phyloP scores from a whole-genome alignment of 2,797 vertebrate species.

The Merluccius polli region DNA sequence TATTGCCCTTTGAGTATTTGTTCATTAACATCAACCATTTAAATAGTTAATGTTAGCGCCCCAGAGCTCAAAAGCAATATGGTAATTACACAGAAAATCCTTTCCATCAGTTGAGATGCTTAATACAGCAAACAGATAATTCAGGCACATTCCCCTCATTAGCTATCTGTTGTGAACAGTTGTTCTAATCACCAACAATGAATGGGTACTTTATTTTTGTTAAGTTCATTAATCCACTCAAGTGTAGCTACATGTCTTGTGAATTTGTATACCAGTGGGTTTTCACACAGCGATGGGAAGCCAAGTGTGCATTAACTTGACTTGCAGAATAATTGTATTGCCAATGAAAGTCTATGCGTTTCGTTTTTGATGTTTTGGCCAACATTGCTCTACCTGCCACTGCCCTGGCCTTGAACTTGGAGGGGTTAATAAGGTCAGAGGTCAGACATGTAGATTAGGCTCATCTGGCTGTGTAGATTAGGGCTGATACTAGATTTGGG shows the following conservation, averaged over 20 bases:
- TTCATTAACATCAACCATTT: constrained; percentile 31
- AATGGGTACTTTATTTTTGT: constrained; percentile 48
- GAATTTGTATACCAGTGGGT: constrained; percentile 41
- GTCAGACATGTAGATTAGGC: constrained; percentile 28
- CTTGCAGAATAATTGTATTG: constrained; percentile 19
- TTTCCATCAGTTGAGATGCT: constrained; percentile 42
- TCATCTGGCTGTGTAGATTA: constrained; percentile 31
- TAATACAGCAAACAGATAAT: constrained; percentile 51
- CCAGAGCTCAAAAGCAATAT: constrained; percentile 42
- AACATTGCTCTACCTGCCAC: constrained; percentile 8
- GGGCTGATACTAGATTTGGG: constrained; percentile 36
- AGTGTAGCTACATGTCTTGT: constrained; percentile 39
- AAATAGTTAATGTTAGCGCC: constrained; percentile 32
- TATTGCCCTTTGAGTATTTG: constrained; percentile 20
- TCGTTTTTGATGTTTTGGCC: not conserved
- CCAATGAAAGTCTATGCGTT: not conserved
- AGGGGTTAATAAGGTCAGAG: constrained; percentile 37
- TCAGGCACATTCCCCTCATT: constrained; percentile 53
- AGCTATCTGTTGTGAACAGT: constrained; percentile 48
- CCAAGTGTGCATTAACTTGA: not conserved
- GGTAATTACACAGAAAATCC: constrained; percentile 56
- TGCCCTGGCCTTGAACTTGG: constrained; percentile 61
- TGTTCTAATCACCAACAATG: constrained; percentile 54
- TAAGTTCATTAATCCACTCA: constrained; percentile 54
- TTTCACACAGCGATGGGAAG: not conserved